A percentile compares a stretch with the other conserved stretches of the same genome.
Evolutionary conservation across 2,797 vertebrate species (phyloP).

Genomic region (Chelidonichthys spinosus): DNA sequence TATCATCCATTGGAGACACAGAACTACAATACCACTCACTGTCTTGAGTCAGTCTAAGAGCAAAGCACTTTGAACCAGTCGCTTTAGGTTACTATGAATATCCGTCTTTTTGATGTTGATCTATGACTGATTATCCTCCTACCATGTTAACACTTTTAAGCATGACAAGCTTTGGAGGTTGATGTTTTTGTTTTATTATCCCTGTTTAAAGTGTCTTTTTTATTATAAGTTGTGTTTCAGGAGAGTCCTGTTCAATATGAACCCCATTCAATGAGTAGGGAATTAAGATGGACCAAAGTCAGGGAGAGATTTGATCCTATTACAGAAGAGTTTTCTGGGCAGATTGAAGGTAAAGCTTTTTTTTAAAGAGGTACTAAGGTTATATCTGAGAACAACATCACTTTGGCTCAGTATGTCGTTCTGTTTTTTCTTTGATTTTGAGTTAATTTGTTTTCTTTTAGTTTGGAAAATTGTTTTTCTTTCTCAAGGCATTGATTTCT

Average conservation of each 20-base stretch:
- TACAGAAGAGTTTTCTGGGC: slow-evolving; percentile 28
- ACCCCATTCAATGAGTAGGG: slow-evolving; percentile 57
- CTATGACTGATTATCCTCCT: slow-evolving; percentile 31
- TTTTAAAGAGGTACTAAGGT: slow-evolving; percentile 79
- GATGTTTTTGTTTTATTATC: slow-evolving; percentile 62
- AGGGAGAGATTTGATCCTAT: slow-evolving; percentile 79
- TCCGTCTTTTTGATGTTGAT: slow-evolving; percentile 56
- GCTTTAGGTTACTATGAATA: slow-evolving; percentile 59
- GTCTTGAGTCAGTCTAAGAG: slow-evolving; percentile 54
- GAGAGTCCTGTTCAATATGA: slow-evolving; percentile 59
- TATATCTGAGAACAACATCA: slow-evolving; percentile 58
- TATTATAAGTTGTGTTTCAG: slow-evolving; percentile 61
- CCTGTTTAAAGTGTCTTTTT: slow-evolving; percentile 76
- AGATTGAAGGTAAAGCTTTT: slow-evolving; percentile 29
- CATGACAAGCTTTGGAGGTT: slow-evolving; percentile 64
- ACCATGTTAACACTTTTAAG: slow-evolving; percentile 70
- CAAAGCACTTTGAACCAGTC: slow-evolving; percentile 75
- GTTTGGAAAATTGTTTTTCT: slow-evolving; percentile 34
- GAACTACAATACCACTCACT: slow-evolving; percentile 36
- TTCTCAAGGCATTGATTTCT: slow-evolving; percentile 83
- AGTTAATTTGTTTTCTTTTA: slow-evolving; percentile 46
- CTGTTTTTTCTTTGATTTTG: slow-evolving; percentile 40
- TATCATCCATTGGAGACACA: slow-evolving; percentile 45
- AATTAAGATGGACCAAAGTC: slow-evolving; percentile 93
- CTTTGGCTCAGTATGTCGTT: slow-evolving; percentile 54